Percentiles rank a stretch among this genome's conserved stretches.
phyloP scores from a whole-genome alignment of 2,113 vertebrate species.

The Cairina moschata region DNA sequence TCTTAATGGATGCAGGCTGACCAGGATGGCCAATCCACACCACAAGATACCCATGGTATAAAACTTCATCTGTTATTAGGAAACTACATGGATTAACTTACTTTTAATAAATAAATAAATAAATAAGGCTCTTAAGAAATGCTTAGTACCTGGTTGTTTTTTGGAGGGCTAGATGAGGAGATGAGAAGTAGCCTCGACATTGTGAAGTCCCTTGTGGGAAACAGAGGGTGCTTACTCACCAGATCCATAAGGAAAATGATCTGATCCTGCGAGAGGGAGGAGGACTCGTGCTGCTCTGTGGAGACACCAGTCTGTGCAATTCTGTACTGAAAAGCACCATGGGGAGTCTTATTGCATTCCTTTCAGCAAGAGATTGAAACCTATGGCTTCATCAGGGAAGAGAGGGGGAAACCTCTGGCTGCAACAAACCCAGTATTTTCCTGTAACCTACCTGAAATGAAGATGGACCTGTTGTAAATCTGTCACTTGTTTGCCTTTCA shows the following conservation, averaged over 20 bases:
- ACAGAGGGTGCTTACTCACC: not conserved
- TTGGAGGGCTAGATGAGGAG: not conserved
- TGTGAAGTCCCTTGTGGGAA: fast-evolving
- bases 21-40: not conserved
- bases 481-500: not conserved
- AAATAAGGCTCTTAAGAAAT: not conserved
- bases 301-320: not conserved
- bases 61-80: not conserved
- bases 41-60: not conserved
- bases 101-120: not conserved
- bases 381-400: not conserved
- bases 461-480: not conserved
- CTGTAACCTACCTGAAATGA: not conserved
- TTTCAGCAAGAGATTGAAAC: fast-evolving
- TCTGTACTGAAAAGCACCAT: not conserved
- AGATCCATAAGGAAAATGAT: not conserved
- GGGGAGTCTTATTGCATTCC: fast-evolving
- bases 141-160: not conserved
- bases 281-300: not conserved
- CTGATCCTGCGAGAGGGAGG: not conserved
- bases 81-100: not conserved
- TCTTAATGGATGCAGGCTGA: not conserved
- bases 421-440: not conserved
- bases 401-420: not conserved
- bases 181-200: not conserved